Conservation (phyloP, 2,113 vertebrate species). For the Elanus axillaris region DNA sequence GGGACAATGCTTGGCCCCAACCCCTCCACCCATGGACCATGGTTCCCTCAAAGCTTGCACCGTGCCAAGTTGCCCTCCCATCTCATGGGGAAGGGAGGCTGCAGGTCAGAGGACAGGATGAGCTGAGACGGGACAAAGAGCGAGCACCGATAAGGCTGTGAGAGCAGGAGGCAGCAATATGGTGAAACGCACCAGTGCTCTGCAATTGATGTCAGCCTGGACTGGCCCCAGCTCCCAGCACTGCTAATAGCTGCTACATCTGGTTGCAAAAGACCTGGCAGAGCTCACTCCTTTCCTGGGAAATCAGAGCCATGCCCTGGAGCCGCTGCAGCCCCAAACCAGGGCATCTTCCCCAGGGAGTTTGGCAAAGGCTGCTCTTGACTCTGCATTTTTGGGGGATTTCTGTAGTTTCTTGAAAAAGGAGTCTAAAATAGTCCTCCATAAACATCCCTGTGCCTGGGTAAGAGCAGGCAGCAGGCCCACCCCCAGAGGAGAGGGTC, state of each 20-base stretch:
- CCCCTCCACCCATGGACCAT: neutral
- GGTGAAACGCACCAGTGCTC: accelerated
- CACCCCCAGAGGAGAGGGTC: neutral
- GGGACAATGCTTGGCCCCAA: neutral
- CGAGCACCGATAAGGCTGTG: accelerated
- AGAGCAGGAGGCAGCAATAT: neutral
- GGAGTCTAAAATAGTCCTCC: neutral
- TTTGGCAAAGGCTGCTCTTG: neutral
- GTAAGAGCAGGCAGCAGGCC: neutral
- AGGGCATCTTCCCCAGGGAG: neutral
- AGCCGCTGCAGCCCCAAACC: accelerated
- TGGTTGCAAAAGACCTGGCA: neutral
- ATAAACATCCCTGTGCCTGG: neutral
- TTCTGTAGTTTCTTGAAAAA: neutral
- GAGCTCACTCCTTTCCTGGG: neutral
- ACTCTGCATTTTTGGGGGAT: neutral
- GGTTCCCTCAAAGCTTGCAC: neutral
- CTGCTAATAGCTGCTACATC: neutral
- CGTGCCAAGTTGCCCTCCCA: neutral
- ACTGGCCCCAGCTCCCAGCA: accelerated
- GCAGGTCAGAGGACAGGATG: accelerated
- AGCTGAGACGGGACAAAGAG: neutral
- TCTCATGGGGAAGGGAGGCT: neutral
- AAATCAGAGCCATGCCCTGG: neutral
- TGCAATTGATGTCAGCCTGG: neutral